Percentiles rank a stretch among this genome's conserved stretches.
Evolutionary conservation across 1,140 invertebrate genomes (phyloP).

Genomic region (Planococcus citri): DNA sequence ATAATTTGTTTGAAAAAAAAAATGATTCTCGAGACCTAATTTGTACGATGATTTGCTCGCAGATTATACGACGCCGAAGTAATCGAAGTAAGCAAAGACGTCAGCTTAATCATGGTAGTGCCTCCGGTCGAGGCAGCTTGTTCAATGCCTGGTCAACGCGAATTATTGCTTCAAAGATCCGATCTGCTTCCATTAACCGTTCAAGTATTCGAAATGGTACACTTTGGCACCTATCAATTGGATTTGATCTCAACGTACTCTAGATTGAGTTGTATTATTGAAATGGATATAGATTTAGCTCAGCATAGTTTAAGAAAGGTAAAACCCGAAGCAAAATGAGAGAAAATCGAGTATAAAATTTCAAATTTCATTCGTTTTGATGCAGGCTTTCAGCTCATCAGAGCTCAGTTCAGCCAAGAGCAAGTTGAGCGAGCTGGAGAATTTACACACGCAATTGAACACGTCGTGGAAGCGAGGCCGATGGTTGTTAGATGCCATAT

Average conservation of each 20-base stretch:
- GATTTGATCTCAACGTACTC: slow-evolving; percentile 80
- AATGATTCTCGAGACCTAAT: not conserved
- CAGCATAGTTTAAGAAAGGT: slow-evolving; percentile 80
- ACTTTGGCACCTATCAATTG: slow-evolving; percentile 78
- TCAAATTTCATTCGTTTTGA: not conserved
- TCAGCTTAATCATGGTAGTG: slow-evolving; percentile 79
- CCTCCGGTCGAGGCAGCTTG: slow-evolving; percentile 82
- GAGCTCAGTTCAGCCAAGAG: slow-evolving; percentile 77
- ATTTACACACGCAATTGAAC: slow-evolving; percentile 68
- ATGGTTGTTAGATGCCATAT: slow-evolving; percentile 90
- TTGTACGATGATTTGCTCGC: not conserved
- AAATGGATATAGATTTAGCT: slow-evolving; percentile 80
- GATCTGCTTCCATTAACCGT: slow-evolving; percentile 76
- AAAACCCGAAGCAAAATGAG: slow-evolving; percentile 25
- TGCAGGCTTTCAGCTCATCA: slow-evolving; percentile 69
- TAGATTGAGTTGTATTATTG: slow-evolving; percentile 77
- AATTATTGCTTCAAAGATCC: slow-evolving; percentile 60
- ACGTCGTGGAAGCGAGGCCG: slow-evolving; percentile 79
- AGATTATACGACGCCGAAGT: slow-evolving; percentile 82
- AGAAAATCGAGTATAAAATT: no score
- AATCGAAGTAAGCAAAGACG: slow-evolving; percentile 73
- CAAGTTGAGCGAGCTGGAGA: slow-evolving; percentile 62
- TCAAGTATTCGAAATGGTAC: slow-evolving; percentile 51
- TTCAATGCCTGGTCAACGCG: slow-evolving; percentile 73
- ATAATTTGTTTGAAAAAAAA: no score